Conservation (phyloP, 2,888 invertebrate species). For the Dorcus hopei region DNA sequence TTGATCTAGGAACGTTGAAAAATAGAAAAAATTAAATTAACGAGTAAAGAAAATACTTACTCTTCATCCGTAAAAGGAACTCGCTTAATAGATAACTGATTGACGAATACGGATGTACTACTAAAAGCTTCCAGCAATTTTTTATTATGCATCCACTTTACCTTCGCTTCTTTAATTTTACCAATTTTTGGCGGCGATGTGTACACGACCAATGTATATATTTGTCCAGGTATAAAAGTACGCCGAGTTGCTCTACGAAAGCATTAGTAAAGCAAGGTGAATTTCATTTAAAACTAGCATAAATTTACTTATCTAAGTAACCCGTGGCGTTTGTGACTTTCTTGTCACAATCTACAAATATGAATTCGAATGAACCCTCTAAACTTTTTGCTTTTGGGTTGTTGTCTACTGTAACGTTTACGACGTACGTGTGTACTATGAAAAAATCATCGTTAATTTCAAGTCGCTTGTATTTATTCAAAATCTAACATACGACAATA, state of each 20-base stretch:
- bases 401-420: constrained; percentile 23
- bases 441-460: background rate
- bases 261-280: background rate
- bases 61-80: constrained; percentile 16
- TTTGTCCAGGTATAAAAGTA: constrained; percentile 22
- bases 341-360: constrained; percentile 37
- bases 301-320: constrained; percentile 29
- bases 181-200: constrained; percentile 35
- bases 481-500: constrained; percentile 40
- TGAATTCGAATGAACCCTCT: constrained; percentile 40
- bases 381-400: constrained; percentile 12
- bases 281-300: background rate
- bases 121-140: constrained; percentile 36
- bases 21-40: background rate
- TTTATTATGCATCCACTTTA: constrained; percentile 39
- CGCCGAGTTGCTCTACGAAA: constrained; percentile 5
- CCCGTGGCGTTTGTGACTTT: constrained; percentile 33
- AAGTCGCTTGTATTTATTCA: no score
- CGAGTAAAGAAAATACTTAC: background rate
- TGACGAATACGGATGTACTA: constrained; percentile 32
- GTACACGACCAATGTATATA: constrained; percentile 37
- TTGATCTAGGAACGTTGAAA: constrained; percentile 14
- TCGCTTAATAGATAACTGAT: constrained; percentile 31
- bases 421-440: constrained; percentile 30
- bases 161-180: constrained; percentile 36